Base-by-base conservation (phyloP, 2,888 invertebrate species). In the Drosophila austrosaltans region DNA sequence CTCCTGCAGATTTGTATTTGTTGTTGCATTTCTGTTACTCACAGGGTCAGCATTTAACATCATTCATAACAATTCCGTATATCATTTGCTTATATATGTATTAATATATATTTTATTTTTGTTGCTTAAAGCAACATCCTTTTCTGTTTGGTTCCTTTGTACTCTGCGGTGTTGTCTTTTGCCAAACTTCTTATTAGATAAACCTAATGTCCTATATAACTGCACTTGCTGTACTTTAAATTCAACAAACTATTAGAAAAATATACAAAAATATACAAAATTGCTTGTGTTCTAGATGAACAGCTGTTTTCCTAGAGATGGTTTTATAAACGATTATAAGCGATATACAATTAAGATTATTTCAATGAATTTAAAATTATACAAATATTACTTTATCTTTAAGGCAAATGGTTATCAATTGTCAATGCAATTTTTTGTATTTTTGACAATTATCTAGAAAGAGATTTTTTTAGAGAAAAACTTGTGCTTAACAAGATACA, bases 251-350 rank as follows among this genome's bases (percentile, higher is more conserved):
- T 48, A 10, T 36, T 25, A 25, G 22, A 48, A 25, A 48, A 48
- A 48, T 48, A 48, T 48, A 48, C 48, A 48, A 48, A 48, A 48
- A 48, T 48, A 22, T 48, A 48, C 44, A 48, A 48, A 48, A 25
- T 48, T 12, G 12, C 22, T 48, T 25, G 12, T 25, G 48, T 48
- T 48, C 48, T 48, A 25, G 12, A 7, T 10, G 22, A 48, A 48
- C 48, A 48, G 48, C 48, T 48, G 48, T 48, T 4, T 4, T 48
- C 25, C 4, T 48, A 48, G 22, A 48, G 48, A 48, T 48, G 48
- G 48, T 25, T 25, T 25, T 12, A 25, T 3, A 25, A 25, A 25
- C 48, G 25, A 48, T 48, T 25, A 25, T 25, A 10, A 1, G 4
- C 12, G 25, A 10, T 16, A 42, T 16, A 42, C 42, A 16, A 1